Base-by-base conservation (phyloP, 2,113 vertebrate species). In the Siniperca knerii region DNA sequence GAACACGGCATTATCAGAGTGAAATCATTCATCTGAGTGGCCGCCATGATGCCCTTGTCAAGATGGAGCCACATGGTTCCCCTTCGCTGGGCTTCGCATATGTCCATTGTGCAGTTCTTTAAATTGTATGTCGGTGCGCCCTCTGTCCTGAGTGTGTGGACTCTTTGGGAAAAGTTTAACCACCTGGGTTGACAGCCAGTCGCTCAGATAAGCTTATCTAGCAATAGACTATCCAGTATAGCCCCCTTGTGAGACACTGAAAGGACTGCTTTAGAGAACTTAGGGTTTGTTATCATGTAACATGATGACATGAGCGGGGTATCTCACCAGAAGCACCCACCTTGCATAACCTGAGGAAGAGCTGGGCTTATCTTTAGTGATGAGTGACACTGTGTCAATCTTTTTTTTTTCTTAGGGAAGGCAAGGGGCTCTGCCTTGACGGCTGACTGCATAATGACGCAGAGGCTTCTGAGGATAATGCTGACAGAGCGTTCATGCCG, bases 331-430 rank as follows among this genome's bases (percentile, higher is more conserved):
- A 62, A 40, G 61, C n/a, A 62, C 48, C 75, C 46, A 67, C 68
- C 46, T 75, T 78, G 66, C 57, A 80, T 74, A 64, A 67, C 82
- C 50, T 55, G 29, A 25, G 46, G 33, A 74, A 66, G 52, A 55
- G 33, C 15, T 82, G 46, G 50, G 12, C 73, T 84, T 84, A 81
- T 87, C 84, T 86, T 46, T 48, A 77, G 61, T 70, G 64, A 67
- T n/a, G 61, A 84, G 62, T 75, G 78, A 75, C 40, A 16, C 33
- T 7, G 60, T 25, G 44, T 82, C 74, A 68, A 23, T 85, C 58
- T 42, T 60, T 37, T 37, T 44, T 75, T 68, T 61, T 46, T 85
- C 73, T 81, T 52, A 68, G 55, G 16, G 21, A 50, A 57, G 75
- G 29, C 33, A 81, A 48, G 23, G 80, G 50, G 33, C 55, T 85